These are phyloP conservation scores for Corythaeola cristata DNA, from an alignment of 2,113 vertebrate species.

Conservation along the genomic window DNA sequence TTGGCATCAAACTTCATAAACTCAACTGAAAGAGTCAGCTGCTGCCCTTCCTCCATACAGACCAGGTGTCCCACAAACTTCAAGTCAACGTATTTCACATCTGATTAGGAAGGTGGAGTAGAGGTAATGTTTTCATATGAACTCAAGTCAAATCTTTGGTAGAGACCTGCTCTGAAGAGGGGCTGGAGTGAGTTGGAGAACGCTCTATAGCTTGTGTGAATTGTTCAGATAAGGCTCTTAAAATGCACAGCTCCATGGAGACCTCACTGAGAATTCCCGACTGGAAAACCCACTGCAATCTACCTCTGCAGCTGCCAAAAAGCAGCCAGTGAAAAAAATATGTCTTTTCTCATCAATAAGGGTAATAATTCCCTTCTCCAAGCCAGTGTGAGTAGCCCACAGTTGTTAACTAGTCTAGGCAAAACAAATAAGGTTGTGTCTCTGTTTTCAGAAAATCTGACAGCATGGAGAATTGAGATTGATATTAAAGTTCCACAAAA, in stretches of 20 bases:
- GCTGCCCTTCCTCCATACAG: neutral
- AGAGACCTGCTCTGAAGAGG: neutral
- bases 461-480: slow-evolving; percentile 23
- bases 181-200: neutral
- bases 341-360: neutral
- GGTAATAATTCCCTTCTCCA: neutral
- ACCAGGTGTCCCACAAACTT: neutral
- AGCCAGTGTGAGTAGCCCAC: neutral
- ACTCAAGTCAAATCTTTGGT: neutral
- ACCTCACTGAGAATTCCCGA: neutral
- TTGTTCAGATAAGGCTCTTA: neutral
- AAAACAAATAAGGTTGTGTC: neutral
- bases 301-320: neutral
- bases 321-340: neutral
- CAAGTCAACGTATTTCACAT: neutral
- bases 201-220: neutral
- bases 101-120: neutral
- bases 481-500: neutral
- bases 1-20: rapidly evolving
- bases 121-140: rapidly evolving
- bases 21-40: neutral
- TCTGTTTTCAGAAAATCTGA: slow-evolving; percentile 22
- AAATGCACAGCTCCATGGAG: neutral
- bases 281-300: neutral
- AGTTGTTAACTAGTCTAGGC: neutral